These are phyloP conservation scores for Coenobita brevimanus DNA, from an alignment of 1,140 invertebrate genomes.

Conservation along the genomic window DNA sequence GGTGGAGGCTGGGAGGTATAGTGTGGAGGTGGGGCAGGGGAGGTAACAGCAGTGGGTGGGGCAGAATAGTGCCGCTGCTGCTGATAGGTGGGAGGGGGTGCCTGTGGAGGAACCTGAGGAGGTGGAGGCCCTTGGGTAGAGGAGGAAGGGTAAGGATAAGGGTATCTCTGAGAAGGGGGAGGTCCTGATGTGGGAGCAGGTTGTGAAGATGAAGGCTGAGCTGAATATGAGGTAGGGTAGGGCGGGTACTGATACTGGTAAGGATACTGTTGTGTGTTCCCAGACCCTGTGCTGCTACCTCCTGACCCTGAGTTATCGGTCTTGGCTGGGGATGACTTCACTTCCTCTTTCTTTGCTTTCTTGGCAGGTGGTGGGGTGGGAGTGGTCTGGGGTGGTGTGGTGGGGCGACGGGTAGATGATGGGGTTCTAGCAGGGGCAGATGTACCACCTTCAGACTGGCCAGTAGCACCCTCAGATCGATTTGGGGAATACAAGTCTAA, in stretches of 20 bases:
- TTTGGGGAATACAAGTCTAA: slow-evolving; percentile 87
- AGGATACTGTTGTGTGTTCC: slow-evolving; percentile 21
- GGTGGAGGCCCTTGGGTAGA: slow-evolving; percentile 58
- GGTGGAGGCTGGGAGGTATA: slow-evolving; percentile 47
- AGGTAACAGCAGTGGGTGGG: slow-evolving; percentile 12
- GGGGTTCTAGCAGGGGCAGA: slow-evolving; percentile 20
- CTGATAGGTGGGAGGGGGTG: slow-evolving; percentile 59
- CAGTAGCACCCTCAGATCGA: slow-evolving; percentile 70
- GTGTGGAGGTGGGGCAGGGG: slow-evolving; percentile 45
- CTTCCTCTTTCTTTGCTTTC: slow-evolving; percentile 63
- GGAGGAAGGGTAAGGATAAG: slow-evolving; percentile 54
- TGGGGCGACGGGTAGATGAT: slow-evolving; percentile 25
- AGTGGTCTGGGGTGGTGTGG: slow-evolving; percentile 22
- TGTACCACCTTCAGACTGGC: slow-evolving; percentile 20
- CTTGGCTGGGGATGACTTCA: slow-evolving; percentile 49
- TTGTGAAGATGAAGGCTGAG: slow-evolving; percentile 2
- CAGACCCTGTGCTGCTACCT: not conserved
- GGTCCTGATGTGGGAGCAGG: not conserved
- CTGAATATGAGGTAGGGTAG: not conserved
- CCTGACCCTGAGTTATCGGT: no score
- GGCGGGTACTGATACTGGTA: slow-evolving; percentile 36
- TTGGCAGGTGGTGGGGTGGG: slow-evolving; percentile 31
- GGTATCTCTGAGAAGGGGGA: slow-evolving; percentile 44
- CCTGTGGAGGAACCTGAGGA: slow-evolving; percentile 53
- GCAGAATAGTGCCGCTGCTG: slow-evolving; percentile 32